Conservation (phyloP, 1,140 invertebrate species). For the Phthorimaea operculella region DNA sequence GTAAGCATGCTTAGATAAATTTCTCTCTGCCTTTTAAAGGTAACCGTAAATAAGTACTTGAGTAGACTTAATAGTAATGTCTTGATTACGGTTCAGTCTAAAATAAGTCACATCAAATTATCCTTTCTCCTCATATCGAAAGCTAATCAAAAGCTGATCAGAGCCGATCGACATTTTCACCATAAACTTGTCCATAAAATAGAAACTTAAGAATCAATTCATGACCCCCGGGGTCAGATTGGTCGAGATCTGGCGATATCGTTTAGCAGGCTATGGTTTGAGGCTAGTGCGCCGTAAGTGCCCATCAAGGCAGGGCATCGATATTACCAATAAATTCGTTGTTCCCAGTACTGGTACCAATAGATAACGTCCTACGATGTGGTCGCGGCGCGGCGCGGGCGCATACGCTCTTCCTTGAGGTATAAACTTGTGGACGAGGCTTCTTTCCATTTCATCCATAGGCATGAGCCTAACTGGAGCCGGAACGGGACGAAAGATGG, state of each 20-base stretch:
- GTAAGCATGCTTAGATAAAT: no score
- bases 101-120: background rate
- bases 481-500: no score
- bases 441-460: background rate
- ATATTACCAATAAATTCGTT: constrained; percentile 60
- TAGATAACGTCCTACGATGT: constrained; percentile 40
- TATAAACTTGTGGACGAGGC: constrained; percentile 19
- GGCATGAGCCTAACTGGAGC: no score
- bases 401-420: constrained; percentile 25
- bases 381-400: constrained; percentile 21
- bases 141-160: background rate
- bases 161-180: background rate
- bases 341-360: constrained; percentile 38
- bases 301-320: constrained; percentile 41
- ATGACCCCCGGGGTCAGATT: constrained; percentile 38
- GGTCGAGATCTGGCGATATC: constrained; percentile 32
- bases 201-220: constrained; percentile 57
- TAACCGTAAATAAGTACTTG: no score
- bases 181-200: constrained; percentile 25
- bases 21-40: no score
- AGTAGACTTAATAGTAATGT: no score
- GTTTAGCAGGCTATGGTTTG: constrained; percentile 29
- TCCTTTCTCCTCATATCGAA: background rate
- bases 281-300: constrained; percentile 29
- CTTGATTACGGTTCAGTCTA: no score